These are phyloP conservation scores for Allochrocebus solatus DNA, from an alignment of 2,797 vertebrate genomes.

Conservation along the genomic window DNA sequence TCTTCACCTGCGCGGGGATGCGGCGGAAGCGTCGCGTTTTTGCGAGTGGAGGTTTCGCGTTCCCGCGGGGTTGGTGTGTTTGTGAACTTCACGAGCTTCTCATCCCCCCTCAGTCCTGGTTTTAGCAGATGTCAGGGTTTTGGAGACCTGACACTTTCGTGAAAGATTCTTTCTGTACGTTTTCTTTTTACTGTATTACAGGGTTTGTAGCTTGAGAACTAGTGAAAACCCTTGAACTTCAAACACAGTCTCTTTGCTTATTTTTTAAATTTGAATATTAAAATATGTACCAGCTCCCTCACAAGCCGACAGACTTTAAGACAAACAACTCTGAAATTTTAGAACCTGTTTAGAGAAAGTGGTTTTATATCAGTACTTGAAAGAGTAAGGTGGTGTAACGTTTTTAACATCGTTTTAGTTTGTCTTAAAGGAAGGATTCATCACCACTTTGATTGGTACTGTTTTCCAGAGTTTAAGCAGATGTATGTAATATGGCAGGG, in stretches of 20 bases:
- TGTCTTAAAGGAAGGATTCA: conserved; percentile 21
- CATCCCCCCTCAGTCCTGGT: not conserved
- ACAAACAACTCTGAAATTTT: not conserved
- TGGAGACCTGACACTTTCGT: not conserved
- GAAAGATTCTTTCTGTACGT: conserved; percentile 20
- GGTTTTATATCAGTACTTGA: not conserved
- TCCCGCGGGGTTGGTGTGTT: not conserved
- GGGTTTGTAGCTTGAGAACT: not conserved
- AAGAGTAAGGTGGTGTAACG: not conserved
- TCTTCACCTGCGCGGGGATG: not conserved
- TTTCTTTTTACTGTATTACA: not conserved
- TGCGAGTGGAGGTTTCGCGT: not conserved
- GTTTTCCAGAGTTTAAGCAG: conserved; percentile 53
- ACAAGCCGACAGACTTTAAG: not conserved
- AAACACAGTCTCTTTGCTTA: not conserved
- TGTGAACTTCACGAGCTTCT: conserved; percentile 44
- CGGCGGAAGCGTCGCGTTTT: not conserved
- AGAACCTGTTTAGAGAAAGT: conserved; percentile 3
- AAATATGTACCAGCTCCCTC: not conserved
- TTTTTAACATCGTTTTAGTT: conserved; percentile 21
- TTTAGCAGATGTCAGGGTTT: conserved; percentile 29
- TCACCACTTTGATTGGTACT: conserved; percentile 16
- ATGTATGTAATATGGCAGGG: conserved; percentile 44
- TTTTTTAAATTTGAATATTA: not conserved
- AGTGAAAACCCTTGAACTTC: conserved; percentile 40